Percentiles rank a stretch among this genome's conserved stretches.
These are phyloP conservation scores for Mesochorus sp. DNA, from an alignment of 2,888 invertebrate species.

Conservation along the genomic window DNA sequence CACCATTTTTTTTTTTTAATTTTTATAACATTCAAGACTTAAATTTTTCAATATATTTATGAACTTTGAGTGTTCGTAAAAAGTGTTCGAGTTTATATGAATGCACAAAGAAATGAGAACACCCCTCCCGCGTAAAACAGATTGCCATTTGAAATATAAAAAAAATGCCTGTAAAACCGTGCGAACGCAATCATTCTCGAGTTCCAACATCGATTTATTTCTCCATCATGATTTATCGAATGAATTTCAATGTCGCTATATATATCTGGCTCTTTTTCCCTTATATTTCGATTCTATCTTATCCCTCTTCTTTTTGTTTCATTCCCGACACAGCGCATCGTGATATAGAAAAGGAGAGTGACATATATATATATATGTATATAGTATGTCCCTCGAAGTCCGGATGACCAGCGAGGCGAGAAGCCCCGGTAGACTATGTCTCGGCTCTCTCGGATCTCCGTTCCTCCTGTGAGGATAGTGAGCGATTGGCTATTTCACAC, in stretches of 20 bases:
- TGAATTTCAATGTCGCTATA: constrained; percentile 44
- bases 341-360: constrained; percentile 42
- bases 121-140: not conserved
- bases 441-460: not conserved
- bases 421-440: constrained; percentile 41
- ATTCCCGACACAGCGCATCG: constrained; percentile 30
- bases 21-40: not conserved
- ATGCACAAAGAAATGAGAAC: not conserved
- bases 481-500: constrained; percentile 76
- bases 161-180: constrained; percentile 46
- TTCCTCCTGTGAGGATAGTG: constrained; percentile 54
- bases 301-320: constrained; percentile 43
- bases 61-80: not conserved
- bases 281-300: constrained; percentile 41
- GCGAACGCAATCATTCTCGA: constrained; percentile 34
- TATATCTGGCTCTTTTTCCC: constrained; percentile 34
- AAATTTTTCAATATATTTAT: not conserved
- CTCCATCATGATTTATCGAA: constrained; percentile 55
- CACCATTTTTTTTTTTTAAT: not conserved
- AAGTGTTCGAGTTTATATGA: not conserved
- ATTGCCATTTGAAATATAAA: constrained; percentile 32
- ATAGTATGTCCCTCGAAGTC: constrained; percentile 40
- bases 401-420: constrained; percentile 62
- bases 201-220: constrained; percentile 30
- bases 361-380: not conserved